Percentiles rank a stretch among this genome's conserved stretches.
These are phyloP conservation scores for Sciaenops ocellatus DNA, from an alignment of 2,797 vertebrate genomes.

Conservation along the genomic window DNA sequence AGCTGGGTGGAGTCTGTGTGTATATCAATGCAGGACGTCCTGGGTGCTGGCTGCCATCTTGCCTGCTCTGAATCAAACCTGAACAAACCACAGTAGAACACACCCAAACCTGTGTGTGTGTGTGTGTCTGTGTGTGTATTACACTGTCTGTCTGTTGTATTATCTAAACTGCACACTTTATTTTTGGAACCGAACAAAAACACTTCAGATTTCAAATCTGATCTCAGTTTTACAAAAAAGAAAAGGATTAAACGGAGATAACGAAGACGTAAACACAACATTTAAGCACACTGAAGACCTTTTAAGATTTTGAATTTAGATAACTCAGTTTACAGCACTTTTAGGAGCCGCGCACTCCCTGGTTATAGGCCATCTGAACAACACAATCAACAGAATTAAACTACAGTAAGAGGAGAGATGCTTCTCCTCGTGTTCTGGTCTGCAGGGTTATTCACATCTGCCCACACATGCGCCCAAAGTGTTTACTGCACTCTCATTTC, in stretches of 20 bases:
- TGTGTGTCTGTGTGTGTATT: not conserved
- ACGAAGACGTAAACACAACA: not conserved
- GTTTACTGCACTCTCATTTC: constrained; percentile 2
- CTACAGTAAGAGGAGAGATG: constrained; percentile 23
- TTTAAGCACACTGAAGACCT: not conserved
- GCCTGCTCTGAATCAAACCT: constrained; percentile 13
- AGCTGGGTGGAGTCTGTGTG: constrained; percentile 1
- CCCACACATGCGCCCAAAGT: constrained; percentile 25
- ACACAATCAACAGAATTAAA: constrained; percentile 34
- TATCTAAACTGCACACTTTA: not conserved
- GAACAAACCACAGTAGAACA: not conserved
- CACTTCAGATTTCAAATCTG: not conserved
- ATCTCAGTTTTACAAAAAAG: not conserved
- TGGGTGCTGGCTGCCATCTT: not conserved
- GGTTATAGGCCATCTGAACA: constrained; percentile 22
- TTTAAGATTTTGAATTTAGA: not conserved
- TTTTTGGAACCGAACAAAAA: not conserved
- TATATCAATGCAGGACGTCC: constrained; percentile 2
- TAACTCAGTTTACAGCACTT: constrained; percentile 16
- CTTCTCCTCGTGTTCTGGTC: constrained; percentile 25
- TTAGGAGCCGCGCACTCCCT: constrained; percentile 1
- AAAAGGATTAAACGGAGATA: not conserved
- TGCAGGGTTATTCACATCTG: constrained; percentile 24
- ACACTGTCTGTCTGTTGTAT: not conserved
- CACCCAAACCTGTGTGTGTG: not conserved